Conservation (phyloP, 2,888 invertebrate genomes). For the Amiota communis region DNA sequence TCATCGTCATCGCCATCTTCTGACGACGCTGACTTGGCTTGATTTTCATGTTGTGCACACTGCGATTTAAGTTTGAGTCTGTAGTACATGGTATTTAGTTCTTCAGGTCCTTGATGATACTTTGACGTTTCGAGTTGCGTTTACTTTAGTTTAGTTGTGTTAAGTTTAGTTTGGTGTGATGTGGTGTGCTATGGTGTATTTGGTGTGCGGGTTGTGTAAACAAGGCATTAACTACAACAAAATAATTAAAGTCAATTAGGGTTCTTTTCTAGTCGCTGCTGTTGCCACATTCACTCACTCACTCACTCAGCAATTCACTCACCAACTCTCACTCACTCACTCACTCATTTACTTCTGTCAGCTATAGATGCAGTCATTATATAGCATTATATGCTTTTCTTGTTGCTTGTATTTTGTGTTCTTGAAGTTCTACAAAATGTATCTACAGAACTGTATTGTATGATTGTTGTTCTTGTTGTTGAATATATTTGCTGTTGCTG, state of each 20-base stretch:
- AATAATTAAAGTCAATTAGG: slow-evolving; percentile 69
- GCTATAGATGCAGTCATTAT: slow-evolving; percentile 23
- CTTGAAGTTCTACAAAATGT: not conserved
- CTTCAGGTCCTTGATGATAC: too few species aligned
- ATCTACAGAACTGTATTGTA: not conserved
- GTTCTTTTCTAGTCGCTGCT: slow-evolving; percentile 25
- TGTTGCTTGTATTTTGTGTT: slow-evolving; percentile 4
- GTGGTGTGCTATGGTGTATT: not conserved
- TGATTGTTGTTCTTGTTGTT: slow-evolving; percentile 9
- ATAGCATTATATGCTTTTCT: not conserved
- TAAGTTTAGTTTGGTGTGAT: not conserved
- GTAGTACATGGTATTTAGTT: too few species aligned
- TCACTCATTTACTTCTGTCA: not conserved
- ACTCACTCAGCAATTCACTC: not conserved
- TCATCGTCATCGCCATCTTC: not conserved
- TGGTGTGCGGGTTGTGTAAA: slow-evolving; percentile 50
- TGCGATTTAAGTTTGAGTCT: not conserved
- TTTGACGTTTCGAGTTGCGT: not conserved
- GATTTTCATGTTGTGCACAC: slow-evolving; percentile 6
- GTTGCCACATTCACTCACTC: not conserved
- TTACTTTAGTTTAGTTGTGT: not conserved
- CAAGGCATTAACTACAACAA: slow-evolving; percentile 65
- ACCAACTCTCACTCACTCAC: not conserved
- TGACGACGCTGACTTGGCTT: slow-evolving; percentile 22
- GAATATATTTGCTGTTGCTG: not conserved